A percentile compares a stretch with the other conserved stretches of the same genome.
Conservation (phyloP, 2,113 vertebrate species). For the Aramus guarauna region DNA sequence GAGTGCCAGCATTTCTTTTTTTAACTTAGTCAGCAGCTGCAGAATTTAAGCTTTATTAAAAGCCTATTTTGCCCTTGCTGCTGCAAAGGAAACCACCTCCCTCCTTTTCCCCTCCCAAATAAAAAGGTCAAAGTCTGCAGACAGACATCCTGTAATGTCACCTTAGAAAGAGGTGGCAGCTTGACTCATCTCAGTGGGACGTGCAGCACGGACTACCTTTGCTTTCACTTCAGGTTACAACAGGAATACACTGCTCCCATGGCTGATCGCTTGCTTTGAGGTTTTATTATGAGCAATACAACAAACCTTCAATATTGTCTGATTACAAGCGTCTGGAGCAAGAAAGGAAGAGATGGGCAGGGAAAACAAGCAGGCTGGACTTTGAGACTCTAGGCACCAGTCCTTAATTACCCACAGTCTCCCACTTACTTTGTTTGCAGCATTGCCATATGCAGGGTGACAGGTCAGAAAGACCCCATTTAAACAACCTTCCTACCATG, state of each 20-base stretch:
- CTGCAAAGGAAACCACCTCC: conserved; percentile 21
- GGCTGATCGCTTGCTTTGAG: not conserved
- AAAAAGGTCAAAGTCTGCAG: not conserved
- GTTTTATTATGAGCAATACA: not conserved
- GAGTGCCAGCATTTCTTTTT: conserved; percentile 26
- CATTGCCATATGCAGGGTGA: not conserved
- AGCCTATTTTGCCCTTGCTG: conserved; percentile 1
- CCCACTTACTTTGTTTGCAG: not conserved
- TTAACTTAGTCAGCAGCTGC: conserved; percentile 34
- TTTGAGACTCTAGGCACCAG: not conserved
- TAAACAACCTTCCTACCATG: not conserved
- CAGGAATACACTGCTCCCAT: not conserved
- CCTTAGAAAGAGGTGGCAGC: not conserved
- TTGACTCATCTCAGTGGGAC: not conserved
- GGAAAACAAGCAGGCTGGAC: not conserved
- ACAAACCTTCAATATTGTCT: not conserved
- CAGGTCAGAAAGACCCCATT: not conserved
- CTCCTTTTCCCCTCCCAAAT: not conserved
- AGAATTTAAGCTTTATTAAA: conserved; percentile 31
- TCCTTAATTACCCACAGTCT: not conserved
- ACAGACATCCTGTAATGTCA: conserved; percentile 21
- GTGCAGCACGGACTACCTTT: not conserved
- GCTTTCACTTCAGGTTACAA: not conserved
- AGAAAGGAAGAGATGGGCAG: not conserved
- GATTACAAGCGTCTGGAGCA: not conserved